A percentile compares a stretch with the other conserved stretches of the same genome.
phyloP scores from a whole-genome alignment of 2,113 vertebrate species.

The Motacilla tschutschensis region DNA sequence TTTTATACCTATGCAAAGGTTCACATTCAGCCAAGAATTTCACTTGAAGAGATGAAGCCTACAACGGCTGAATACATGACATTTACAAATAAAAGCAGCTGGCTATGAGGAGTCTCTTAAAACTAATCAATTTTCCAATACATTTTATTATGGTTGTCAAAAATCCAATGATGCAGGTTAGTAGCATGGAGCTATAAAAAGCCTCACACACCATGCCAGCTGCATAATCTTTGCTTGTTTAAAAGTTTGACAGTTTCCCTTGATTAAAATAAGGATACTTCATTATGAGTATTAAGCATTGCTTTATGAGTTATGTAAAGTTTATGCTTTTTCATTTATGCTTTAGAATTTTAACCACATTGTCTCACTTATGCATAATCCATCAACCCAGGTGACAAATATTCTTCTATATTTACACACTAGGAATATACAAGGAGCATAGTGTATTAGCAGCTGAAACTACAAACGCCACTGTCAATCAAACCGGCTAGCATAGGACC shows the following conservation, averaged over 20 bases:
- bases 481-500: conserved; percentile 81
- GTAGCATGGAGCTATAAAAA: conserved; percentile 34
- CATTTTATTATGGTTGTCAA: conserved; percentile 67
- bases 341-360: conserved; percentile 81
- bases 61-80: conserved; percentile 46
- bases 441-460: conserved; percentile 89
- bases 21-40: conserved; percentile 39
- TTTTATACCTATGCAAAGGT: conserved; percentile 43
- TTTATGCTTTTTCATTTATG: conserved; percentile 75
- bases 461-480: conserved; percentile 88
- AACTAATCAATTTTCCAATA: conserved; percentile 73
- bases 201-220: background rate
- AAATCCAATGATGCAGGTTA: conserved; percentile 64
- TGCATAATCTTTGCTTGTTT: conserved; percentile 28
- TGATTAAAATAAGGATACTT: conserved; percentile 46
- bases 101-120: conserved; percentile 57
- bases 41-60: conserved; percentile 30
- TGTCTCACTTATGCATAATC: conserved; percentile 87
- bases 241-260: conserved; percentile 33
- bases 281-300: conserved; percentile 37
- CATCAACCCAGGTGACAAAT: conserved; percentile 91
- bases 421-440: conserved; percentile 74
- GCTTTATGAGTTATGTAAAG: conserved; percentile 65
- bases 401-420: conserved; percentile 90
- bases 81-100: conserved; percentile 74